Conservation (phyloP, 2,113 vertebrate species). For the Polypterus senegalus region DNA sequence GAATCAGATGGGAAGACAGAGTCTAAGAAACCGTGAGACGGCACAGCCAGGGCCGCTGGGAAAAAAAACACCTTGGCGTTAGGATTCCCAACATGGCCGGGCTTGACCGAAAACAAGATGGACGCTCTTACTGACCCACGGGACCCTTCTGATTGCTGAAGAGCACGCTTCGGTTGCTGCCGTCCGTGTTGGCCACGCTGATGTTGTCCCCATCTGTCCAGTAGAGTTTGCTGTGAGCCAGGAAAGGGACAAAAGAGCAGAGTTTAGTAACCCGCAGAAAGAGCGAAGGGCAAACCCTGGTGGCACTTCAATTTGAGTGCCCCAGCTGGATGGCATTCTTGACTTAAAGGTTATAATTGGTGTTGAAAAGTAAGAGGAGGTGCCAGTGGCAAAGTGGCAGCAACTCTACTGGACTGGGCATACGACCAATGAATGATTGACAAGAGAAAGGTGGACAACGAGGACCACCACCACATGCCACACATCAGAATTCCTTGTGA, state of each 20-base stretch:
- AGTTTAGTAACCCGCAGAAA: not conserved
- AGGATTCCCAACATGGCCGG: not conserved
- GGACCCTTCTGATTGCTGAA: conserved; percentile 79
- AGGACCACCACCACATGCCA: too few relatives aligned
- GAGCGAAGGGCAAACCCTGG: not conserved
- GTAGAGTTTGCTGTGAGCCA: conserved; percentile 68
- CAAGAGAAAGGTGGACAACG: too few relatives aligned
- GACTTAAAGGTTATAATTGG: too few relatives aligned
- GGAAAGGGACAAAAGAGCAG: not conserved
- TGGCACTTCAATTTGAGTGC: too few relatives aligned
- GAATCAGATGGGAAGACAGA: conserved; percentile 4
- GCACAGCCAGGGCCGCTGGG: not conserved
- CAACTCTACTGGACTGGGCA: too few relatives aligned
- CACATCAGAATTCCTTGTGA: too few relatives aligned
- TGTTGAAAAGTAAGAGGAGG: too few relatives aligned
- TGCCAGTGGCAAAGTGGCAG: too few relatives aligned
- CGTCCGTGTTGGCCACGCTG: conserved; percentile 87
- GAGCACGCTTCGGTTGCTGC: conserved; percentile 67
- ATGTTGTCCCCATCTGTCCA: conserved; percentile 93
- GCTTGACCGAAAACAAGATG: not conserved
- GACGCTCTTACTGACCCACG: conserved; percentile 55
- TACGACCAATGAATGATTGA: too few relatives aligned
- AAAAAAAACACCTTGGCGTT: not conserved
- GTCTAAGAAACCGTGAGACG: not conserved
- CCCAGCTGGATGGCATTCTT: too few relatives aligned